Evolutionary conservation across 2,888 invertebrate genomes (phyloP).

Genomic region (Adelognathus sp.): DNA sequence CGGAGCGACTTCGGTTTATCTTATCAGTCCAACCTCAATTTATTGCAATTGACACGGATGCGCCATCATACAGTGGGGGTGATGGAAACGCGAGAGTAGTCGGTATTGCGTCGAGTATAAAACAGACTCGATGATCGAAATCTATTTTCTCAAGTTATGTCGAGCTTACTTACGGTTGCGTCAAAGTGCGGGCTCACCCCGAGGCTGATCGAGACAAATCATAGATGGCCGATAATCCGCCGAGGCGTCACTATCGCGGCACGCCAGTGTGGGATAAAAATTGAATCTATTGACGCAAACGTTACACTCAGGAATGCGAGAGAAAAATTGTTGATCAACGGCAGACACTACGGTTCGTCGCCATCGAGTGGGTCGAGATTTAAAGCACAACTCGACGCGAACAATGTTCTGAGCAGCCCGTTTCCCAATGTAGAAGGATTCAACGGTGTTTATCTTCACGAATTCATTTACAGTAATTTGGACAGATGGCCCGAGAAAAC

Average conservation of each 20-base stretch:
- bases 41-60: no score
- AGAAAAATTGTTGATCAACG: not conserved
- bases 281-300: not conserved
- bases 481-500: conserved; percentile 86
- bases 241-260: not conserved
- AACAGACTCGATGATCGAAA: not conserved
- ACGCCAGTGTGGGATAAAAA: not conserved
- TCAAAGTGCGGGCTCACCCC: not conserved
- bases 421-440: conserved; percentile 40
- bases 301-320: not conserved
- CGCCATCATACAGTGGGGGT: no score
- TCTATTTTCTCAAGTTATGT: not conserved
- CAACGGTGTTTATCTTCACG: conserved; percentile 73
- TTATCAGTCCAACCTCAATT: no score
- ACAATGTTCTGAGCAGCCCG: conserved; percentile 62
- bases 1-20: no score
- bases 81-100: no score
- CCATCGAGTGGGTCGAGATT: not conserved
- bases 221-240: not conserved
- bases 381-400: conserved; percentile 36
- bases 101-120: not conserved
- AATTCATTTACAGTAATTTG: conserved; percentile 85
- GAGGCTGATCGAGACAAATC: not conserved
- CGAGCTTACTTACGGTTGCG: not conserved
- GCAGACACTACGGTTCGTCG: not conserved